Conservation (phyloP, 2,113 vertebrate species). For the Brachypodius melanocephalos region DNA sequence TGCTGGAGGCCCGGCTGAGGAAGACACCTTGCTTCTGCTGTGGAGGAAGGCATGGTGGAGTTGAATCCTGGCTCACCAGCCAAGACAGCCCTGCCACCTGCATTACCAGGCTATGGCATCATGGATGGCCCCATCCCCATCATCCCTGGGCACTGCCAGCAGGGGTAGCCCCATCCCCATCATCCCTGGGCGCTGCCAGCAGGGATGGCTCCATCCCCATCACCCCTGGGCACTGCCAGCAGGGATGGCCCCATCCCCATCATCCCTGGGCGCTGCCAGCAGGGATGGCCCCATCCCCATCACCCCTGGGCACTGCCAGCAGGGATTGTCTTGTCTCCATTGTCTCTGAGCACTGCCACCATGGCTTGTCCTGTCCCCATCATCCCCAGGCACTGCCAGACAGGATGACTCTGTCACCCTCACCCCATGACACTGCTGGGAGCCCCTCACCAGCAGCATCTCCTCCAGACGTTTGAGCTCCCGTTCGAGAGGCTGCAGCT, state of each 20-base stretch:
- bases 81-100: neutral
- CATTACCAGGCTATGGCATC: neutral
- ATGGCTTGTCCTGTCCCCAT: neutral
- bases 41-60: neutral
- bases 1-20: constrained; percentile 86
- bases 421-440: fast-evolving
- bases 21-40: constrained; percentile 81
- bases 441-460: constrained; percentile 84
- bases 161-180: fast-evolving
- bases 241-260: neutral
- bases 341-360: neutral
- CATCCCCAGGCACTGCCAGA: neutral
- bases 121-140: fast-evolving
- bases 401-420: neutral
- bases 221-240: neutral
- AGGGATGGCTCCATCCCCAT: neutral
- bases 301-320: neutral
- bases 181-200: neutral
- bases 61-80: neutral
- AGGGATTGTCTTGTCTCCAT: neutral
- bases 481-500: constrained; percentile 89
- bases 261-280: neutral
- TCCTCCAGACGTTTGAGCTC: constrained; percentile 86
- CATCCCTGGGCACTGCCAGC: neutral
- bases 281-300: no score